phyloP scores from a whole-genome alignment of 2,113 vertebrate species.

The Halcyon malimbica region DNA sequence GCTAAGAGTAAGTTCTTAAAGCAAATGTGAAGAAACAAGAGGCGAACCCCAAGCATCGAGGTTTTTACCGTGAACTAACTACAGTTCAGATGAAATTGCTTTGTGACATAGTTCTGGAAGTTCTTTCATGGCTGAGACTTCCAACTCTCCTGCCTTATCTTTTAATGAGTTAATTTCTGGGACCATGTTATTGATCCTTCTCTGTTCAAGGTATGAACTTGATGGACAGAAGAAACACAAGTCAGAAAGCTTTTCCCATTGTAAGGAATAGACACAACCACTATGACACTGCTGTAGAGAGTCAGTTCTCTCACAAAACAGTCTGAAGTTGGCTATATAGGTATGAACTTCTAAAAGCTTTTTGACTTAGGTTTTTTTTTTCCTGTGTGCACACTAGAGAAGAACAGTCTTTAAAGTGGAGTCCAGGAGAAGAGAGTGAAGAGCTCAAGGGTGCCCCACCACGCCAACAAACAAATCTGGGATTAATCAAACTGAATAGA shows the following conservation, averaged over 20 bases:
- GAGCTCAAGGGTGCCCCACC: neutral
- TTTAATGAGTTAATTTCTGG: neutral
- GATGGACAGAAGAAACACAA: neutral
- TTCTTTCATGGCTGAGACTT: neutral
- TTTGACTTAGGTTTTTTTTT: neutral
- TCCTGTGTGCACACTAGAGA: neutral
- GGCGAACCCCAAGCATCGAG: rapidly evolving
- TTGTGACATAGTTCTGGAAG: neutral
- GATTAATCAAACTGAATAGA: neutral
- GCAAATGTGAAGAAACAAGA: neutral
- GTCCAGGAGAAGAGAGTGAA: neutral
- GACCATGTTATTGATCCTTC: neutral
- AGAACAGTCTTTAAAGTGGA: neutral
- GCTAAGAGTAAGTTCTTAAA: neutral
- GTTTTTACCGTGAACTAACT: neutral
- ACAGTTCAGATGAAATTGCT: neutral
- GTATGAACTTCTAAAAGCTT: neutral
- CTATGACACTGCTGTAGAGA: neutral
- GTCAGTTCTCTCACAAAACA: neutral
- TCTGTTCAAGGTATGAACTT: neutral
- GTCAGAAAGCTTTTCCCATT: neutral
- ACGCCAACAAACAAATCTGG: neutral
- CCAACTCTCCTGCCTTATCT: neutral
- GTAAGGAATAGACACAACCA: neutral
- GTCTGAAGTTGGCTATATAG: neutral